Base-by-base conservation (phyloP, 2,113 vertebrate genomes). In the Eleginops maclovinus region DNA sequence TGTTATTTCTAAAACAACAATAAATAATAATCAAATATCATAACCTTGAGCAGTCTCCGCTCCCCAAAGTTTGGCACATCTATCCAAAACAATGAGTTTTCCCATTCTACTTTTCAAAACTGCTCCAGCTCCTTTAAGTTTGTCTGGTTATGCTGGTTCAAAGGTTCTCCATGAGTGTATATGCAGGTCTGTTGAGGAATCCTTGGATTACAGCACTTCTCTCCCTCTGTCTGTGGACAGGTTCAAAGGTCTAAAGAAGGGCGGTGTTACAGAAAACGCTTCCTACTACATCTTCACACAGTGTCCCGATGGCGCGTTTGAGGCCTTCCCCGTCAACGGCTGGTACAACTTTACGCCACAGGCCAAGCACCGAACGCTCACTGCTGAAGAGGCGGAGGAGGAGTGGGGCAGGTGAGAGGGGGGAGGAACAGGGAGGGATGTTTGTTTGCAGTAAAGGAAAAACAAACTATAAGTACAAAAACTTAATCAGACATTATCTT, bases 231-330 rank as follows among this genome's bases (percentile, higher is more conserved):
- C 4, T 54, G 8, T 61, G n/a, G 63, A 22, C 22, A 98, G 97
- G 90, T 98, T 96, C 88, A 96, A 95, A 85, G 97, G 97, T 50
- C 87, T 95, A 75, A 97, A 96, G 93, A 98, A 98, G 79, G 97
- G 97, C 0, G 97, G 97, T 0, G 96, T 98, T 67, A 97, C 97
- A 0, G 97, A 97, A 82, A 98, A 98, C 70, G 97, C 31, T 49
- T 97, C 90, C 89, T 97, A 92, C 94, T 98, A 97, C 94, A 96
- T 98, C 90, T 98, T 98, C 70, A 98, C 97, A 0, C 97, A 98
- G 89, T 97, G 96, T 80, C 93, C 96, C 0, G 97, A 98, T 0
- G 97, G 97, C 12, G 97, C 97, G 2, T 98, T 98, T 0, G 97
- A 98, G 89, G 97, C 97, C 3, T 98, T 98, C 72, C 97, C 97